A percentile compares a stretch with the other conserved stretches of the same genome.
phyloP scores from a whole-genome alignment of 2,888 invertebrate species.

The Diaperis boleti region DNA sequence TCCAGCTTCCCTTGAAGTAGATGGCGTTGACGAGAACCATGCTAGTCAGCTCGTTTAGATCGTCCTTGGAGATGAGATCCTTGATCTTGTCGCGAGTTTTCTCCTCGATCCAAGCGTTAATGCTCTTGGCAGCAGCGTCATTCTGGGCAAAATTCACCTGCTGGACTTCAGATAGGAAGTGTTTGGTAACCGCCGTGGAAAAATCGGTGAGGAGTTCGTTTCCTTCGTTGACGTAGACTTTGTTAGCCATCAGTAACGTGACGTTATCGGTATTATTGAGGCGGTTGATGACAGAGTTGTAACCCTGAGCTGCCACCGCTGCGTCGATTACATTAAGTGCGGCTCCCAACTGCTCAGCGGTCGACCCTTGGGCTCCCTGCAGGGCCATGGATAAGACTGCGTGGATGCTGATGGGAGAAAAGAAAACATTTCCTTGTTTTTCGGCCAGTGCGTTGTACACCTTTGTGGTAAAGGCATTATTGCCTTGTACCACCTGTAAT shows the following conservation, averaged over 20 bases:
- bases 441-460: slow-evolving; percentile 56
- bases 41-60: slow-evolving; percentile 70
- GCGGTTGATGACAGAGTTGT: slow-evolving; percentile 53
- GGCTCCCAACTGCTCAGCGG: slow-evolving; percentile 56
- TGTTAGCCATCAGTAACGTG: slow-evolving; percentile 78
- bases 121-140: slow-evolving; percentile 68
- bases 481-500: slow-evolving; percentile 54
- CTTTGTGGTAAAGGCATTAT: slow-evolving; percentile 57
- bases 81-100: slow-evolving; percentile 87
- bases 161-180: slow-evolving; percentile 75
- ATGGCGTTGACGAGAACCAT: slow-evolving; percentile 86
- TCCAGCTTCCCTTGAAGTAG: slow-evolving; percentile 87
- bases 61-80: slow-evolving; percentile 75
- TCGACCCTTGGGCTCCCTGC: slow-evolving; percentile 61
- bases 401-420: slow-evolving; percentile 66
- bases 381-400: slow-evolving; percentile 63
- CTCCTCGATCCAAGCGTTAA: slow-evolving; percentile 85
- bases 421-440: slow-evolving; percentile 61
- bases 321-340: slow-evolving; percentile 54
- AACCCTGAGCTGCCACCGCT: slow-evolving; percentile 53
- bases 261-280: slow-evolving; percentile 66
- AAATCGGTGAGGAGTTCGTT: slow-evolving; percentile 70
- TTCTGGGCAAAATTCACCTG: slow-evolving; percentile 73
- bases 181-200: slow-evolving; percentile 70
- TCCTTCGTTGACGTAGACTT: slow-evolving; percentile 71